Evolutionary conservation across 2,888 invertebrate genomes (phyloP), one percentile per base, ranked within the genome.

Genomic region (Platycheirus albimanus): DNA sequence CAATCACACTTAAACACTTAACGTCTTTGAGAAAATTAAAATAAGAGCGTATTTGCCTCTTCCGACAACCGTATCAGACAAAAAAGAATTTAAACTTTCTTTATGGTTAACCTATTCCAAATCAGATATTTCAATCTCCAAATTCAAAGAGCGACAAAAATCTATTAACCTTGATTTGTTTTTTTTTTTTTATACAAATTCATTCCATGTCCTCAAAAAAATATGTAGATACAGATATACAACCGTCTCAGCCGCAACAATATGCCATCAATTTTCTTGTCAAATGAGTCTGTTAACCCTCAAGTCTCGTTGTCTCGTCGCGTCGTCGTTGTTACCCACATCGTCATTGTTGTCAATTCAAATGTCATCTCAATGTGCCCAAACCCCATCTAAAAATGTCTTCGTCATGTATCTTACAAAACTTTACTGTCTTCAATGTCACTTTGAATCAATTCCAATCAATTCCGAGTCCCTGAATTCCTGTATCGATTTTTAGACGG

Each of bases 241-340:
- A 24, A 13, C 43, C 17, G 36, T n/a, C 36, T 51, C 61, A 49
- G 19, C 61, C 75, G 51, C 61, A 75, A 84, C 79, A 64, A 54
- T 76, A 74, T 70, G 85, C 84, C 85, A 85, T 86, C 81, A 86
- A 86, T 86, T 86, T 85, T 85, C 85, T 85, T 86, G 86, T 86
- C 86, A 86, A 86, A 86, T 81, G 86, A 85, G 86, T 86, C 79
- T 86, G 85, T 86, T 87, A 86, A 86, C 64, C 84, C 84, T 76
- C 52, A 20, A 72, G 70, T 75, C 61, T 70, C 64, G 78, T 49
- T 69, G 10, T 7, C 7, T 6, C 6, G 63, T 69, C 56, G 56
- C 63, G n/a, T n/a, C n/a, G 83, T 67, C 72, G 69, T 28, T 54
- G 54, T 72, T 61, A 61, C 41, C 43, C 10, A 8, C 17, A 45